Evolutionary conservation across 1,140 invertebrate species (phyloP), one percentile per base, ranked within the genome.

Genomic region (Pissodes strobi): DNA sequence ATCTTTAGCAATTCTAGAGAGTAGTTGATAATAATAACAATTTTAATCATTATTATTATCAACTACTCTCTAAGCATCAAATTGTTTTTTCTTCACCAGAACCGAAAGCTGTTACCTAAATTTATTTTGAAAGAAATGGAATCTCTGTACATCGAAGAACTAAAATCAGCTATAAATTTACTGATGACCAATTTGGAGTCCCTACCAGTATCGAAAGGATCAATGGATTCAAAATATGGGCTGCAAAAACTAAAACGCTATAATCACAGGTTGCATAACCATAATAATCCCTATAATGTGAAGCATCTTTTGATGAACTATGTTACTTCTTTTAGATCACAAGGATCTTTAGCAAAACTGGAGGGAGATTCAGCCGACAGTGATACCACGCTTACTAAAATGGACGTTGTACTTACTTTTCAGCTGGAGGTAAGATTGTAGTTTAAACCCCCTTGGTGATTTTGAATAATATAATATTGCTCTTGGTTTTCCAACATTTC

Each of bases 111-210:
- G 67, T 97, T 98, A 91, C 97, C 97, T 64, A 97, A 95, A 82
- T 99, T 99, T 86, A 95, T 99, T 52, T 85, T 99, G 51, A 99
- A 99, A 87, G 97, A 99, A 82, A 99, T 99, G 98, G 97, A 99
- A 82, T 95, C 93, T 43, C 87, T 99, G 73, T 99, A 98, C 83
- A 91, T 99, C 67, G 97, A 99, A 84, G 98, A 99, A 81, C 83
- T 98, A 65, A 96, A 97, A 80, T 90, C 94, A 66, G 96, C 95
- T 64, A 98, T 99, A 79, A 99, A 98, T 82, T 84, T 95, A 64
- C 84, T 99, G 69, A 99, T 99, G 94, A 93, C 93, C 51, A 99
- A 99, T 86, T 84, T 99, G 76, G 98, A 99, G 84, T 97, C 94
- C 60, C 86, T 99, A 62, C 98, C 98, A 27, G 97, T 99, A 51